Percentiles rank a stretch among this genome's conserved stretches.
Conservation (phyloP, 2,888 invertebrate species). For the Prenolepis imparis region DNA sequence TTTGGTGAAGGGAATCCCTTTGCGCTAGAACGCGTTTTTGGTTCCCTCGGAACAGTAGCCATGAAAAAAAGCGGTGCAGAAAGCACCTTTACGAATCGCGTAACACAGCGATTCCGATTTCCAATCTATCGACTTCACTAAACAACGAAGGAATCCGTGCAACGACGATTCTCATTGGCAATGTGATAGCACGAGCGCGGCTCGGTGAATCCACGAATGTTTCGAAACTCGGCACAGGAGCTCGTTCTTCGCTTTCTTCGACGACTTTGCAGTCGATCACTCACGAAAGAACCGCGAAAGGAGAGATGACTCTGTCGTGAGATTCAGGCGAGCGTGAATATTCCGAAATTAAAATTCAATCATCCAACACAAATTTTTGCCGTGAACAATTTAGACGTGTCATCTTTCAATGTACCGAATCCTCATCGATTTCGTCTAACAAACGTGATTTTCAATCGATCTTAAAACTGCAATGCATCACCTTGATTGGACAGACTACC, state of each 20-base stretch:
- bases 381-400: constrained; percentile 36
- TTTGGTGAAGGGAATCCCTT: constrained; percentile 42
- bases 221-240: constrained; percentile 60
- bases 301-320: constrained; percentile 30
- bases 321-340: constrained; percentile 29
- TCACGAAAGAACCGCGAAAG: constrained; percentile 50
- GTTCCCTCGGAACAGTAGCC: not conserved
- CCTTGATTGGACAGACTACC: not conserved
- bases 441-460: constrained; percentile 5
- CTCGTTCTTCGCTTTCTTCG: constrained; percentile 51
- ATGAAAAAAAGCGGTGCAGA: constrained; percentile 20
- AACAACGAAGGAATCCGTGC: constrained; percentile 79
- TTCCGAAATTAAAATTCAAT: constrained; percentile 41
- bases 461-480: not conserved
- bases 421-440: constrained; percentile 26
- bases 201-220: constrained; percentile 57
- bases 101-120: constrained; percentile 68
- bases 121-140: constrained; percentile 77
- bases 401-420: constrained; percentile 27
- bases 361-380: constrained; percentile 7
- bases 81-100: constrained; percentile 64
- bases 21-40: not conserved
- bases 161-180: constrained; percentile 75
- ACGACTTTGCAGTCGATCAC: constrained; percentile 50
- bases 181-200: constrained; percentile 73